These are phyloP conservation scores for Criorhina ranunculi DNA, from an alignment of 2,888 invertebrate genomes.

Conservation along the genomic window DNA sequence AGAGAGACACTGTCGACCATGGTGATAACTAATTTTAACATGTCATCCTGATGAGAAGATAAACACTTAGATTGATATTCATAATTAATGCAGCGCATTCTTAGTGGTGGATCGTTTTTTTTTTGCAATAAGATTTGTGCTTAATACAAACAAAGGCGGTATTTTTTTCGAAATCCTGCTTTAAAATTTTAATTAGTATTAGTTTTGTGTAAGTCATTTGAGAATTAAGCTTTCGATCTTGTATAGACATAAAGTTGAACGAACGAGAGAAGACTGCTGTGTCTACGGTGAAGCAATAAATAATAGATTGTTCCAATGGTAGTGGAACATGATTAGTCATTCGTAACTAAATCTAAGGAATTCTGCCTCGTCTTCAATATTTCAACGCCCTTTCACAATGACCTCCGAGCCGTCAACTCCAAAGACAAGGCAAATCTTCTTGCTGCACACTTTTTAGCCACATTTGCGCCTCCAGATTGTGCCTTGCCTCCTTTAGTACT, in stretches of 20 bases:
- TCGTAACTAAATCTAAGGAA: too few relatives aligned
- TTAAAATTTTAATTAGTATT: too few relatives aligned
- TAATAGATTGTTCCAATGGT: too few relatives aligned
- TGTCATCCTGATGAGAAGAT: constrained; percentile 65
- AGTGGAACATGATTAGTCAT: too few relatives aligned
- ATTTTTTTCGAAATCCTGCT: too few relatives aligned
- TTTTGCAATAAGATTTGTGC: background rate
- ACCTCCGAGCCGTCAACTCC: background rate
- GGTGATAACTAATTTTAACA: constrained; percentile 67
- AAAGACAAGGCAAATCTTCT: background rate
- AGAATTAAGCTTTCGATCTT: too few relatives aligned
- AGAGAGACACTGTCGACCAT: constrained; percentile 37
- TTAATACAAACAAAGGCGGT: background rate
- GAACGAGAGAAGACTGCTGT: too few relatives aligned
- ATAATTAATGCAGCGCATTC: constrained; percentile 26
- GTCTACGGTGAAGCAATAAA: too few relatives aligned
- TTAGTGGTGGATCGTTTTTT: constrained; percentile 26
- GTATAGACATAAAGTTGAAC: too few relatives aligned
- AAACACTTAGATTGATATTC: constrained; percentile 56
- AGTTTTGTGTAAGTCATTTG: too few relatives aligned
- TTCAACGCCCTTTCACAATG: too few relatives aligned
- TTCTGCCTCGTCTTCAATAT: too few relatives aligned
- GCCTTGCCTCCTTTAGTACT: background rate
- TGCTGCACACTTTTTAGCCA: background rate
- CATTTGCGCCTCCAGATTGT: background rate